Evolutionary conservation across 2,113 vertebrate genomes (phyloP), one percentile per base, ranked within the genome.

Genomic region (Brienomyrus longianalis): DNA sequence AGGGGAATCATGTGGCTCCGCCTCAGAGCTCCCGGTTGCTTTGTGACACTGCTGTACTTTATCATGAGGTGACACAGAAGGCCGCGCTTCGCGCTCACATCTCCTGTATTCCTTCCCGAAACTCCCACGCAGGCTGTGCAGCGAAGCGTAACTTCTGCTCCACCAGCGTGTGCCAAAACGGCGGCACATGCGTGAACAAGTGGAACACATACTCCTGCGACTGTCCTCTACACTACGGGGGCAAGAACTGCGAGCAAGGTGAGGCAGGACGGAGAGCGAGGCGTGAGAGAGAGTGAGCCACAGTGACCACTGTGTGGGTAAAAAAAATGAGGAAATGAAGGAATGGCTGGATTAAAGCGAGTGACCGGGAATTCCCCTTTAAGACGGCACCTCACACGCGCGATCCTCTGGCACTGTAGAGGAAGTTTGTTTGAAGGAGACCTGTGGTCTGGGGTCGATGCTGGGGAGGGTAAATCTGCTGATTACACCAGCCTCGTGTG

Each of bases 181-280:
- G 98, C 87, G 97, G 97, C 27, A 96, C 96, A 0, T 99, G 98
- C 7, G 50, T 97, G 90, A 98, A 96, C 94, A 96, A 95, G 93
- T 99, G 98, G 98, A 96, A 95, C 95, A 98, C 97, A 0, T 98
- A 99, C 91, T 94, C 94, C 89, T 99, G 98, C 0, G 94, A 96
- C 86, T 99, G 98, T 83, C 97, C 97, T 0, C 93, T 96, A 0
- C 95, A 93, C 9, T 98, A 96, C 0, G 98, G 98, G 0, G 98
- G 98, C n/a, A 99, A 98, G 91, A 98, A 97, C 95, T 99, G 98
- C 0, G 98, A 99, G 91, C 98, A 98, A 96, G 97, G 98, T 99
- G 91, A 94, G 90, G 74, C 31, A 2, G 31, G n/a, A n/a, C 19
- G 13, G 62, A 21, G n/a, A 47, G 56, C 45, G 43, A 62, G 43